A percentile compares a stretch with the other conserved stretches of the same genome.
Evolutionary conservation across 2,113 vertebrate genomes (phyloP).

Genomic region (Corvus cornix): DNA sequence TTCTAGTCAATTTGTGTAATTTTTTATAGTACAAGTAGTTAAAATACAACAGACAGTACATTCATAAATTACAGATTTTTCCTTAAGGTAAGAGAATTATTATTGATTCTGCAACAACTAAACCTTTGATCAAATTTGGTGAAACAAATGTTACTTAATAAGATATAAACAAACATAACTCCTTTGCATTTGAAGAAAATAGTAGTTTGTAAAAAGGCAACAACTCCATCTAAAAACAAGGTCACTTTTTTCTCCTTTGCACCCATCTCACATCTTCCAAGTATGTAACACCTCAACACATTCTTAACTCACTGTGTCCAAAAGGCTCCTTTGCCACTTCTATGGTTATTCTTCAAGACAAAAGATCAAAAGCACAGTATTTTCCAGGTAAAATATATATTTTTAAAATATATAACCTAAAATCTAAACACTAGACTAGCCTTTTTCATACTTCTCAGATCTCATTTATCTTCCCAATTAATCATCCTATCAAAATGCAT

Average conservation of each 20-base stretch:
- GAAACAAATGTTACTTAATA: not conserved
- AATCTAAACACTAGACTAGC: not conserved
- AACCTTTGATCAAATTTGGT: not conserved
- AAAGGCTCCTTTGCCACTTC: not conserved
- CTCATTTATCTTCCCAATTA: not conserved
- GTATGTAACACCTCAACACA: not conserved
- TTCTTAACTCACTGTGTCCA: not conserved
- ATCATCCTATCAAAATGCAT: not conserved
- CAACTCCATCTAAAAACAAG: not conserved
- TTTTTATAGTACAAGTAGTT: not conserved
- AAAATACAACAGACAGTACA: not conserved
- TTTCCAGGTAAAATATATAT: not conserved
- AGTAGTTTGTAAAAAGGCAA: not conserved
- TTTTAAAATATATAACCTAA: not conserved
- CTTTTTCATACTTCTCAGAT: not conserved
- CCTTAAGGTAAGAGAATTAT: not conserved
- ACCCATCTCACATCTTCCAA: not conserved
- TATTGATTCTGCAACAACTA: slow-evolving; percentile 38
- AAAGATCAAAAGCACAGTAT: not conserved
- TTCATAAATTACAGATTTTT: slow-evolving; percentile 7
- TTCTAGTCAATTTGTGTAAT: slow-evolving; percentile 5
- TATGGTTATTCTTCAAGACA: not conserved
- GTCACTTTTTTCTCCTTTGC: not conserved
- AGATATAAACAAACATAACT: not conserved
- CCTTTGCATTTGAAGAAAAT: not conserved